Conservation (phyloP, 2,113 vertebrate species). For the Vireo altiloquus region DNA sequence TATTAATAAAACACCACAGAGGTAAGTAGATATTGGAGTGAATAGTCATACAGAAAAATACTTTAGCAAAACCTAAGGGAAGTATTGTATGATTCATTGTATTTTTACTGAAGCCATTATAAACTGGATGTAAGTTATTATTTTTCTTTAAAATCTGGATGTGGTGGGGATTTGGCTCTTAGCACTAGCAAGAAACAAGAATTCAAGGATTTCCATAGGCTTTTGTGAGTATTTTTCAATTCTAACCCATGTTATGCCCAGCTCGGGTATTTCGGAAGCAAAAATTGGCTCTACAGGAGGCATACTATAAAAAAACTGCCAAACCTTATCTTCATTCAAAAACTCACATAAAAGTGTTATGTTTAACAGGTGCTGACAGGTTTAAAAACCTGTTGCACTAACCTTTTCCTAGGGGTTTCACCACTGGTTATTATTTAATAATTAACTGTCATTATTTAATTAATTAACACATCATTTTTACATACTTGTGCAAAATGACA, state of each 20-base stretch:
- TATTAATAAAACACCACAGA: slow-evolving; percentile 21
- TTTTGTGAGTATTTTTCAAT: not conserved
- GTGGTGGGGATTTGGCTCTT: not conserved
- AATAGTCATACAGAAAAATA: not conserved
- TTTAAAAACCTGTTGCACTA: not conserved
- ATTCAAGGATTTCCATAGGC: not conserved
- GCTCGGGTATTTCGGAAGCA: not conserved
- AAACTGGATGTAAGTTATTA: not conserved
- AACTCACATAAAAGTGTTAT: not conserved
- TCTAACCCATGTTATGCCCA: not conserved
- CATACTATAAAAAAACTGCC: not conserved
- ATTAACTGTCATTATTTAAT: not conserved
- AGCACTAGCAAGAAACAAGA: not conserved
- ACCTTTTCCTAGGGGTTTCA: not conserved
- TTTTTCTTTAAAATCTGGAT: slow-evolving; percentile 14
- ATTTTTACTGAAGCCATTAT: slow-evolving; percentile 16
- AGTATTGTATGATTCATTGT: not conserved
- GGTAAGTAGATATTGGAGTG: slow-evolving; percentile 13
- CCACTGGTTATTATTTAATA: not conserved
- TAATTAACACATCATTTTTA: not conserved
- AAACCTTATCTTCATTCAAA: not conserved
- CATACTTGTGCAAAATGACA: not conserved
- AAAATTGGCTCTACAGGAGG: not conserved
- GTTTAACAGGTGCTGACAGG: not conserved
- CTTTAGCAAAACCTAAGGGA: not conserved